These are phyloP conservation scores for Drosophila vallismaia DNA, from an alignment of 2,888 invertebrate genomes.

Conservation along the genomic window DNA sequence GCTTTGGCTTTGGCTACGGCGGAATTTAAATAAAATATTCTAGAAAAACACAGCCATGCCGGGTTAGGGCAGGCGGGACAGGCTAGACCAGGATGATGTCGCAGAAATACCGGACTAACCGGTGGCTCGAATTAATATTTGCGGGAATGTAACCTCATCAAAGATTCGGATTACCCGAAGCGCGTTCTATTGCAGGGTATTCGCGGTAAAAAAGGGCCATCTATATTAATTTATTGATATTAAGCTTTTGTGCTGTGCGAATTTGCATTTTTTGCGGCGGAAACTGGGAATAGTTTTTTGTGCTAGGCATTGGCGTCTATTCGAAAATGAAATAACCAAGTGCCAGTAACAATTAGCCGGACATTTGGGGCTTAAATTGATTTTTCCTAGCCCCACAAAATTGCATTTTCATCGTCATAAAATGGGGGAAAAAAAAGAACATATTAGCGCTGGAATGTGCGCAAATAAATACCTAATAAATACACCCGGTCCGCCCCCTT, in stretches of 20 bases:
- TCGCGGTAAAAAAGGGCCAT: conserved; percentile 4
- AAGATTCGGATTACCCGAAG: neutral
- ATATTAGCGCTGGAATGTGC: conserved; percentile 61
- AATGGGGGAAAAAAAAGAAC: conserved; percentile 3
- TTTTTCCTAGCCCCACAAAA: conserved; percentile 2
- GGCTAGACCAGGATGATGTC: neutral
- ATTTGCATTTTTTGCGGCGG: conserved; percentile 39
- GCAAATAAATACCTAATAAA: conserved; percentile 71
- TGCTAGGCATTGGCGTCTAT: neutral
- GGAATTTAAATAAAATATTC: conserved; percentile 68
- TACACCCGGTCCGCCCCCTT: conserved; percentile 14
- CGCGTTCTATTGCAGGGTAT: conserved; percentile 1
- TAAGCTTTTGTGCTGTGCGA: conserved; percentile 48
- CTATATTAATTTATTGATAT: conserved; percentile 61
- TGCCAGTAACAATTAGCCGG: conserved; percentile 26
- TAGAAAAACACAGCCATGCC: conserved; percentile 41
- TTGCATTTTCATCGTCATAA: no score
- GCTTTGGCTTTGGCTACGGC: conserved; percentile 23
- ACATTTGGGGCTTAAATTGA: conserved; percentile 25
- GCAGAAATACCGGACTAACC: conserved; percentile 5
- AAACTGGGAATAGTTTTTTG: conserved; percentile 32
- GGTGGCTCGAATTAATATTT: neutral
- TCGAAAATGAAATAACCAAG: conserved; percentile 17
- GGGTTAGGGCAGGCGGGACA: conserved; percentile 6
- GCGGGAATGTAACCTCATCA: neutral